Base-by-base conservation (phyloP, 2,888 invertebrate genomes). In the Cabera pusaria region DNA sequence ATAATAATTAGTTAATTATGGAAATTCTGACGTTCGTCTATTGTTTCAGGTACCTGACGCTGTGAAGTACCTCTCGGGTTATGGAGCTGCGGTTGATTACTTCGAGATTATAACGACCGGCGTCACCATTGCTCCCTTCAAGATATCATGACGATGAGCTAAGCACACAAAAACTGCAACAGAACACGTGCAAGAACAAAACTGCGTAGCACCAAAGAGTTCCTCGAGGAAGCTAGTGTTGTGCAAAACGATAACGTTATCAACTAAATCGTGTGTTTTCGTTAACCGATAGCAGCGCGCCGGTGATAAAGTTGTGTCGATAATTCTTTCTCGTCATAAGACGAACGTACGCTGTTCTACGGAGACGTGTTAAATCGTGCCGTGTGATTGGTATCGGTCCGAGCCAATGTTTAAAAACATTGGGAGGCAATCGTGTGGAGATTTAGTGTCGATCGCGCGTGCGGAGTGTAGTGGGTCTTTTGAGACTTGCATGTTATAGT, bases 1-100 rank as follows among this genome's bases (percentile, higher is more conserved):
- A 18, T 32, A 56, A 53, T 56, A 48, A 62, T 52, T 51, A 47
- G 44, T 49, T n/a, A n/a, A n/a, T n/a, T n/a, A n/a, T n/a, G n/a
- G n/a, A n/a, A 40, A 58, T 59, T 51, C 63, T 72, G 59, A 76
- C 65, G 64, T 67, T 47, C 19, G 47, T 72, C 57, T 44, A 70
- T 86, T 86, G 87, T 87, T 87, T 40, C 83, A 87, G 87, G 72
- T 80, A 67, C 74, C 76, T 47, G 76, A 71, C 62, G 78, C 80
- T 68, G 75, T 74, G 56, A 73, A 76, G 71, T 77, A 74, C 68
- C 82, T 83, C 48, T 64, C 71, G 59, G 82, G 85, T 53, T 84
- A 84, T 73, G 84, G 86, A 48, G 81, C 84, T 53, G 87, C 83
- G 42, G 67, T 85, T 56, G 84, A 86, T 72, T 84, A 74, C 67